phyloP scores from a whole-genome alignment of 2,797 vertebrate species.

The Sparidentex hasta region DNA sequence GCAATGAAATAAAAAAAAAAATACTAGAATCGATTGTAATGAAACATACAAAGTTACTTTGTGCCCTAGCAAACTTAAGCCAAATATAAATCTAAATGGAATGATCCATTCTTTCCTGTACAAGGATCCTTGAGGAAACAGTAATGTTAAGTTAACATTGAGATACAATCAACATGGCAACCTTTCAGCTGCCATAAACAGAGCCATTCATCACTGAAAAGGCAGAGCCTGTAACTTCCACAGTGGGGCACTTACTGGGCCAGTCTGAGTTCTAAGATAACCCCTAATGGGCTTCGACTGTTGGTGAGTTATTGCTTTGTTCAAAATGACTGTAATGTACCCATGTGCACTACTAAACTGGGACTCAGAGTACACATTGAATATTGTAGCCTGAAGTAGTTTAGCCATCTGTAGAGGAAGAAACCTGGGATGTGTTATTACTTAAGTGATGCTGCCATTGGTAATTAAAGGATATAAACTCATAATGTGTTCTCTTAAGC shows the following conservation, averaged over 20 bases:
- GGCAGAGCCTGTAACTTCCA: conserved; percentile 30
- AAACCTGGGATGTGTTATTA: neutral
- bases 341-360: conserved; percentile 32
- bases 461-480: conserved; percentile 3
- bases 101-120: conserved; percentile 2
- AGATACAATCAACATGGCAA: conserved; percentile 34
- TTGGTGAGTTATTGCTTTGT: conserved; percentile 58
- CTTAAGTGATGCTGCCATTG: neutral
- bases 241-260: conserved; percentile 38
- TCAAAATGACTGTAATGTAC: conserved; percentile 38
- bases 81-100: neutral
- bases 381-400: conserved; percentile 23
- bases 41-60: too few relatives aligned
- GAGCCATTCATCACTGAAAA: conserved; percentile 47
- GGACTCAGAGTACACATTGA: conserved; percentile 31
- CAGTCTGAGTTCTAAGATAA: conserved; percentile 52
- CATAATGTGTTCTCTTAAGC: neutral
- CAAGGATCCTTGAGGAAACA: conserved; percentile 24
- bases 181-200: conserved; percentile 43
- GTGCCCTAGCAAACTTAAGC: neutral
- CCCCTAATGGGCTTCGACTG: conserved; percentile 45
- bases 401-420: conserved; percentile 23
- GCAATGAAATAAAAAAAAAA: neutral
- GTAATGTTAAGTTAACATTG: conserved; percentile 29
- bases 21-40: too few relatives aligned